phyloP scores from a whole-genome alignment of 2,797 vertebrate genomes.

The Babyrousa celebensis region DNA sequence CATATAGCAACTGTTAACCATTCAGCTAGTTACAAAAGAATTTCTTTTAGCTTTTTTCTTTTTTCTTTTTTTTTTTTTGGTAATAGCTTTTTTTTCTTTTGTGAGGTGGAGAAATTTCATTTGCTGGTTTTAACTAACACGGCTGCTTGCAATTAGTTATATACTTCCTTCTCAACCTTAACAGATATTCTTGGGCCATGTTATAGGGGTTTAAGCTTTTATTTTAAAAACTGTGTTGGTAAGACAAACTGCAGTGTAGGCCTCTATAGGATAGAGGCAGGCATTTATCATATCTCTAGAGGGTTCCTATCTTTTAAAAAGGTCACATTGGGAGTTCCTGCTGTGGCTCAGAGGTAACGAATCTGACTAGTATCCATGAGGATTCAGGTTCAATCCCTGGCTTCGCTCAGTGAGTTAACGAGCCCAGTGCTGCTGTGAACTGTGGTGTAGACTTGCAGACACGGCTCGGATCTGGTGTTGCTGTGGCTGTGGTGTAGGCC shows the following conservation, averaged over 20 bases:
- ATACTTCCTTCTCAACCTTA: conserved; percentile 20
- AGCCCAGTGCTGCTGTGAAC: too few species aligned
- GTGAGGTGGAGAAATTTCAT: neutral
- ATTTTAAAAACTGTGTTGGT: neutral
- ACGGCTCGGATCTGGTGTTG: too few species aligned
- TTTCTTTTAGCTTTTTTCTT: conserved; percentile 13
- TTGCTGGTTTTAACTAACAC: conserved; percentile 3
- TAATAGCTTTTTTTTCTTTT: neutral
- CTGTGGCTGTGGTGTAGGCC: too few species aligned
- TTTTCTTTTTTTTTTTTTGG: neutral
- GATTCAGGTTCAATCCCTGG: too few species aligned
- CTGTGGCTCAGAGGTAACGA: too few species aligned
- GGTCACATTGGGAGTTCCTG: too few species aligned
- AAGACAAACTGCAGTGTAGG: neutral
- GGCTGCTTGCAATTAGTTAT: neutral
- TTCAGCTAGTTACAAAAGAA: conserved; percentile 16
- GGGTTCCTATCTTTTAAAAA: neutral
- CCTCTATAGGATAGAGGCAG: neutral
- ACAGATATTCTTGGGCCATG: neutral
- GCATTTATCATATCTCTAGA: neutral
- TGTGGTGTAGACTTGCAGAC: too few species aligned
- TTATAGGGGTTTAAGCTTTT: neutral
- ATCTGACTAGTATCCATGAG: too few species aligned
- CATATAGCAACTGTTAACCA: neutral
- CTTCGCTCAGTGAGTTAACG: too few species aligned